A percentile compares a stretch with the other conserved stretches of the same genome.
phyloP scores from a whole-genome alignment of 2,113 vertebrate species.

The Gymnocephalus cernua region DNA sequence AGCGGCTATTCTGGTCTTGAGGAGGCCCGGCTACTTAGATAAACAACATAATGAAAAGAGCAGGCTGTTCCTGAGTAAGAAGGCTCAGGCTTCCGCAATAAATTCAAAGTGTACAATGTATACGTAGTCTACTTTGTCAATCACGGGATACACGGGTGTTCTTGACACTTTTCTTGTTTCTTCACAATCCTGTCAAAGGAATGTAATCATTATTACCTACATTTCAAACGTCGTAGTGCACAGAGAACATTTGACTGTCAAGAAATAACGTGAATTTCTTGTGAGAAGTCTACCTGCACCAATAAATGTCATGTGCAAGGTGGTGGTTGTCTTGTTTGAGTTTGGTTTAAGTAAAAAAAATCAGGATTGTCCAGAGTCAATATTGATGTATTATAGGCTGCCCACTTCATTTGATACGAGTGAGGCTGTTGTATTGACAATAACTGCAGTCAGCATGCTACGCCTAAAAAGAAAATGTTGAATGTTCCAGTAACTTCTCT shows the following conservation, averaged over 20 bases:
- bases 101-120: slow-evolving; percentile 52
- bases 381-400: slow-evolving; percentile 20
- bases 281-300: not conserved
- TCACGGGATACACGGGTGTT: slow-evolving; percentile 1
- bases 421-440: slow-evolving; percentile 16
- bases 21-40: slow-evolving; percentile 77
- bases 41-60: slow-evolving; percentile 84
- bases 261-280: not conserved
- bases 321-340: not conserved
- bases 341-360: slow-evolving; percentile 8
- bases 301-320: not conserved
- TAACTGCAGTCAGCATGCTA: not conserved
- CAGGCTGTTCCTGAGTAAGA: slow-evolving; percentile 77
- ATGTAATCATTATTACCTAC: not conserved
- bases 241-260: not conserved
- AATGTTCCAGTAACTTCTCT: slow-evolving; percentile 13
- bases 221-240: not conserved
- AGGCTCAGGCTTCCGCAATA: slow-evolving; percentile 60
- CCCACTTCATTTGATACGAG: slow-evolving; percentile 12
- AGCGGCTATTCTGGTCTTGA: slow-evolving; percentile 80
- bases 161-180: slow-evolving; percentile 13
- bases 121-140: slow-evolving; percentile 24
- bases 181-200: not conserved
- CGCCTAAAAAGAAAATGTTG: slow-evolving; percentile 43
- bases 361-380: not conserved